Evolutionary conservation across 2,888 invertebrate species (phyloP), one percentile per base, ranked within the genome.

Genomic region (Mythimna vitellina): DNA sequence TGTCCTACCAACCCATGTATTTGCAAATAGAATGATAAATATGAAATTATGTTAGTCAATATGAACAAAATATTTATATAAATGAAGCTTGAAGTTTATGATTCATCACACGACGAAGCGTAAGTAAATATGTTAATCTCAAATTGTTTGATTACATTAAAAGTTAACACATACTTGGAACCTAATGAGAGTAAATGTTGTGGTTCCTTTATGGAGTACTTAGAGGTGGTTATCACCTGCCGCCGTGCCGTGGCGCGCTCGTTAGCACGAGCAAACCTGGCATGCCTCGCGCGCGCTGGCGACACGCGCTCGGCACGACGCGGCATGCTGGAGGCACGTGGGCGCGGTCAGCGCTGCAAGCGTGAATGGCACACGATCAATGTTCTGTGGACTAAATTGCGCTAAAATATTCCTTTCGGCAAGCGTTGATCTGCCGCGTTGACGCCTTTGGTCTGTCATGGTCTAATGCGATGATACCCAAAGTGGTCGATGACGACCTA

Each of bases 161-260:
- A n/a, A 53, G 32, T 77, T 57, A 77, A 53, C 71, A 76, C 56
- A 53, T 56, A 64, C 73, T 64, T 14, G 68, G 49, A 25, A 46
- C 46, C 46, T 46, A 62, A 54, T 62, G 42, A 22, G 53, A 51
- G 62, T 58, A 54, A 74, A 54, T 73, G 12, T 65, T 51, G 32
- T 29, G 35, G 12, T 12, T 62, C 42, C 25, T 57, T 68, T 53
- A 62, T 65, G 49, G 29, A n/a, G n/a, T 67, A 53, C 29, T 61
- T 78, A 67, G 29, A 51, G 51, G 25, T 38, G n/a, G 20, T 79
- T 65, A 68, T n/a, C 80, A 73, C 64, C 60, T 46, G 29, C 20
- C 9, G 25, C 38, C 7, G 14, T 6, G 29, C 14, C 46, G 56
- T 76, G 76, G 14, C 7, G n/a, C 51, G 66, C 68, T 67, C 42